Evolutionary conservation across 1,140 invertebrate species (phyloP), one percentile per base, ranked within the genome.

Genomic region (Tachypleus tridentatus): DNA sequence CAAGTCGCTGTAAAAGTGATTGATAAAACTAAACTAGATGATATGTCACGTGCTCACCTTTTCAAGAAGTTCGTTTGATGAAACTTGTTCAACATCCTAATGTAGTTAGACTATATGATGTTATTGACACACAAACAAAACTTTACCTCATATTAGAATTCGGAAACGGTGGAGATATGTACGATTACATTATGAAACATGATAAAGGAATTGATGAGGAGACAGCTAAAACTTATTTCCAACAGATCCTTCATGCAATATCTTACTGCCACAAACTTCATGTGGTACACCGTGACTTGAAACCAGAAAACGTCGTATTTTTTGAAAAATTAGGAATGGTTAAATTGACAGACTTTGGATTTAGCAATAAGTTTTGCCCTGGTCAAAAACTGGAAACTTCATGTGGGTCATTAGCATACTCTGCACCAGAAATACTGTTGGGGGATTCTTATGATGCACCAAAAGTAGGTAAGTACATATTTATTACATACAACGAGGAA

Each of bases 311-410:
- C 82, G 94, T 99, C 59, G 93, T 99, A 4, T 98, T 99, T 79
- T 98, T 98, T 29, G 91, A 98, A 79, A 96, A 95, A 79, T 80
- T 93, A 66, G 94, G 94, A 60, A 84, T 95, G 74, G 97, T 99
- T 4, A 99, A 99, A 82, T 82, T 99, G 64, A 99, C 97, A 61
- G 97, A 99, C 78, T 99, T 99, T 82, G 97, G 97, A 54, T 99
- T 99, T 79, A 97, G 93, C 76, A 83, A 86, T 73, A 80, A 93
- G 77, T 99, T 97, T 79, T 91, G 87, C 74, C 96, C 96, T 49
- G 95, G 94, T 5, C 92, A 97, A 78, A 97, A 98, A 77, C 79
- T 99, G 70, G 91, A 97, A 77, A 99, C 97, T n/a, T 97, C 93
- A 5, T 99, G 97, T 81, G 97, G 97, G 10, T 97, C 94, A 65